Evolutionary conservation across 1,140 invertebrate species (phyloP).

Genomic region (Lethrus apterus): DNA sequence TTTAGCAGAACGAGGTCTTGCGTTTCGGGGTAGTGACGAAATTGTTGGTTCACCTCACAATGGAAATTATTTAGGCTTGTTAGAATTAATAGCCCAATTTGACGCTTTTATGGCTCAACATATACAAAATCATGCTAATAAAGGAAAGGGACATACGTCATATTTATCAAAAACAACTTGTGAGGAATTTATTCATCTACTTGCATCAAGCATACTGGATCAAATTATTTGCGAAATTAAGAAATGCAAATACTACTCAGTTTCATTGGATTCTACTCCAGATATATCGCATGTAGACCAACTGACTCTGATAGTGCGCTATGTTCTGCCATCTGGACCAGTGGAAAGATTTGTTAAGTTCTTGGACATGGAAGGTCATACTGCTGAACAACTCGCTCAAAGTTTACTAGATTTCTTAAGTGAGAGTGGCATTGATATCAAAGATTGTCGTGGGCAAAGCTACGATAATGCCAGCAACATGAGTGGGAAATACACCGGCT

Average conservation of each 20-base stretch:
- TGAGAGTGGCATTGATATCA: no score
- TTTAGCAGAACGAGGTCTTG: slow-evolving; percentile 23
- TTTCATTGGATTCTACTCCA: no score
- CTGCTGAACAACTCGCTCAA: slow-evolving; percentile 14
- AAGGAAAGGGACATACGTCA: slow-evolving; percentile 26
- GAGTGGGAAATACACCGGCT: slow-evolving; percentile 35
- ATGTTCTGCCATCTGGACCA: slow-evolving; percentile 3
- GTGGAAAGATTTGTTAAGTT: slow-evolving; percentile 13
- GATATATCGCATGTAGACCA: slow-evolving; percentile 5
- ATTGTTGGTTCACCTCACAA: slow-evolving; percentile 28
- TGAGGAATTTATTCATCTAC: slow-evolving; percentile 35
- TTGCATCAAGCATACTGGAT: no score
- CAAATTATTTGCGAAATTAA: no score
- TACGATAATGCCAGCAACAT: slow-evolving; percentile 41
- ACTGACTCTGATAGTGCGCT: slow-evolving; percentile 1
- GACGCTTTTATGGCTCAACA: slow-evolving; percentile 35
- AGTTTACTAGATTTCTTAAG: no score
- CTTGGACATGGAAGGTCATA: slow-evolving; percentile 9
- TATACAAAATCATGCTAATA: slow-evolving; percentile 32
- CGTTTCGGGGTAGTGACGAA: slow-evolving; percentile 28
- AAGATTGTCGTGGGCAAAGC: slow-evolving; percentile 15
- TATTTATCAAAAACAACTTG: slow-evolving; percentile 35
- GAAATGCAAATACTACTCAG: no score
- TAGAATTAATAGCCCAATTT: slow-evolving; percentile 25
- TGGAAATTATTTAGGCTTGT: slow-evolving; percentile 31